Percentiles rank a stretch among this genome's conserved stretches.
Evolutionary conservation across 2,888 invertebrate genomes (phyloP).

Genomic region (Eurytoma californica): DNA sequence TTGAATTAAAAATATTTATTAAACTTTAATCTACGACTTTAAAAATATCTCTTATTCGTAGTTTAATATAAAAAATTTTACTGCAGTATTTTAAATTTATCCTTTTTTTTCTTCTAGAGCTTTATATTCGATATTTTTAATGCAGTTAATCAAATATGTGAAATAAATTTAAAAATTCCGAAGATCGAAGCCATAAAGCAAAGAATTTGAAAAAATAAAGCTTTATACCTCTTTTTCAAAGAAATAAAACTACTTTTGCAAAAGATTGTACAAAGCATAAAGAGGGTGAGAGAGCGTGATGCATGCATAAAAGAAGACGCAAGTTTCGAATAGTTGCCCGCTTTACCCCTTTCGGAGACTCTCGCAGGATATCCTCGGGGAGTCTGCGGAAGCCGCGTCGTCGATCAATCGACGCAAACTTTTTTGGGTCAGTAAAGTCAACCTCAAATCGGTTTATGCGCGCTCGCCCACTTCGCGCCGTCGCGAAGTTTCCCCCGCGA

Average conservation of each 20-base stretch:
- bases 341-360: too few relatives aligned
- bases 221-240: not conserved
- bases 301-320: not conserved
- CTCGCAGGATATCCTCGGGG: too few relatives aligned
- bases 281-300: not conserved
- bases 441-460: not conserved
- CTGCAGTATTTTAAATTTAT: too few relatives aligned
- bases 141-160: not conserved
- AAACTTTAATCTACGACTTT: too few relatives aligned
- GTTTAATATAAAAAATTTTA: too few relatives aligned
- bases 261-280: not conserved
- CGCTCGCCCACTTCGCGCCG: not conserved
- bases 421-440: constrained; percentile 37
- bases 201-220: constrained; percentile 6
- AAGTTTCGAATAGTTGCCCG: too few relatives aligned
- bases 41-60: too few relatives aligned
- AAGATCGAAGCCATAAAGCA: not conserved
- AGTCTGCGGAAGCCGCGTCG: too few relatives aligned
- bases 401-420: constrained; percentile 4
- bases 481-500: not conserved
- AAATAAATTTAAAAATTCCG: not conserved
- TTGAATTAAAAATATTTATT: too few relatives aligned
- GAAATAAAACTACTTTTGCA: too few relatives aligned
- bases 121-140: too few relatives aligned
- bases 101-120: too few relatives aligned